Base-by-base conservation (phyloP, 2,888 invertebrate species). In the Acheta domesticus region DNA sequence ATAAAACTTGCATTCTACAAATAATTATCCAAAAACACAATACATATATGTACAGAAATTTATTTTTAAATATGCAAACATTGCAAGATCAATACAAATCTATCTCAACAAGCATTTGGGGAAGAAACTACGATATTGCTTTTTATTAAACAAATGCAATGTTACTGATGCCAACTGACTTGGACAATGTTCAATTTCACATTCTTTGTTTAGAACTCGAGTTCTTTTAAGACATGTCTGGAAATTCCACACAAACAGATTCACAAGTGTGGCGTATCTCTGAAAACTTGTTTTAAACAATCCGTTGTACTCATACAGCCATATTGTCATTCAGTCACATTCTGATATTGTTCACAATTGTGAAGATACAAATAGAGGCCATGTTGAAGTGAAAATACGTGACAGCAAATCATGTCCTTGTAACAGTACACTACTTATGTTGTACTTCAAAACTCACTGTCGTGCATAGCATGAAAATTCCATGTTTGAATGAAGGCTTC, bases 51-150 rank as follows among this genome's bases (percentile, higher is more conserved):
- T 87, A 87, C 87, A 87, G 87, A 87, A 87, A 87, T 87, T 85
- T 86, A 87, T 87, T 87, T 87, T 87, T 87, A 87, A 87, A 87
- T 87, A 87, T 87, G 87, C 87, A 87, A 87, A 87, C 87, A 87
- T 87, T 87, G 87, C 87, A 87, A 83, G 81, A 87, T 87, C 86
- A 87, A 87, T 87, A 87, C 87, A 87, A 87, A 87, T 87, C 87
- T 87, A 87, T 87, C 86, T 86, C 86, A 87, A 87, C 87, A 87
- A 87, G 87, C 87, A 87, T 86, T 86, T 86, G 86, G 87, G 87
- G 86, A 86, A 86, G 86, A 87, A 86, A 86, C 87, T 87, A 87
- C 86, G 86, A 82, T 81, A 82, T 87, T 86, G 85, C 82, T 86
- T 86, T 85, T 82, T 76, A 48, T 62, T 79, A 82, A 82, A 82